These are phyloP conservation scores for Protonemura montana DNA, from an alignment of 2,888 invertebrate genomes.

Conservation along the genomic window DNA sequence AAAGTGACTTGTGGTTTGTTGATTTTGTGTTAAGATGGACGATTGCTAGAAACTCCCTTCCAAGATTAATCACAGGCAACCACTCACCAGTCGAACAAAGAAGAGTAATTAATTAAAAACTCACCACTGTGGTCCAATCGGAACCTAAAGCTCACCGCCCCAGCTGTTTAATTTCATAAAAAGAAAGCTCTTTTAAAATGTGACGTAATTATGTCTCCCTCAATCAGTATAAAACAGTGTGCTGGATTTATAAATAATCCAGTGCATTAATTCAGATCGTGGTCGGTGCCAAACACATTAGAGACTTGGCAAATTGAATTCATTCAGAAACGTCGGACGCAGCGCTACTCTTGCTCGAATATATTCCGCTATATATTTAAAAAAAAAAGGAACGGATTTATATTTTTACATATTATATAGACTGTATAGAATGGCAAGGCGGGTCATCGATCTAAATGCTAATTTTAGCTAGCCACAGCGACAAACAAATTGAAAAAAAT, in stretches of 20 bases:
- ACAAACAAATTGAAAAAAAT: conserved; percentile 10
- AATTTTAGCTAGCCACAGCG: conserved; percentile 17
- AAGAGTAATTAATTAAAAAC: neutral
- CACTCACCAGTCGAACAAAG: neutral
- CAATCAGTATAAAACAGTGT: neutral
- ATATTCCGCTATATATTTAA: neutral
- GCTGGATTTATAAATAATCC: conserved; percentile 7
- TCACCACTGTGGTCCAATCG: neutral
- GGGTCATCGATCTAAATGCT: conserved; percentile 31
- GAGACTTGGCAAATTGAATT: conserved; percentile 18
- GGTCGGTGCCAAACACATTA: conserved; percentile 1
- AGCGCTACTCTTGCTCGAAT: neutral
- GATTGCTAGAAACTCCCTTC: neutral
- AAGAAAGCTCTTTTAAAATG: neutral
- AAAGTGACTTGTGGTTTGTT: neutral
- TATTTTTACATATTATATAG: neutral
- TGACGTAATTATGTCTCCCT: conserved; percentile 12
- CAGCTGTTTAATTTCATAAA: neutral
- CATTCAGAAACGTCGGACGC: conserved; percentile 19
- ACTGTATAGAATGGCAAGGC: neutral
- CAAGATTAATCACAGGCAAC: neutral
- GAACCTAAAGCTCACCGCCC: neutral
- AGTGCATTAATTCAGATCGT: neutral
- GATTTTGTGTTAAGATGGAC: neutral
- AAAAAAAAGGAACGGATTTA: neutral